Evolutionary conservation across 1,140 invertebrate genomes (phyloP).

Genomic region (Hypothenemus hampei): DNA sequence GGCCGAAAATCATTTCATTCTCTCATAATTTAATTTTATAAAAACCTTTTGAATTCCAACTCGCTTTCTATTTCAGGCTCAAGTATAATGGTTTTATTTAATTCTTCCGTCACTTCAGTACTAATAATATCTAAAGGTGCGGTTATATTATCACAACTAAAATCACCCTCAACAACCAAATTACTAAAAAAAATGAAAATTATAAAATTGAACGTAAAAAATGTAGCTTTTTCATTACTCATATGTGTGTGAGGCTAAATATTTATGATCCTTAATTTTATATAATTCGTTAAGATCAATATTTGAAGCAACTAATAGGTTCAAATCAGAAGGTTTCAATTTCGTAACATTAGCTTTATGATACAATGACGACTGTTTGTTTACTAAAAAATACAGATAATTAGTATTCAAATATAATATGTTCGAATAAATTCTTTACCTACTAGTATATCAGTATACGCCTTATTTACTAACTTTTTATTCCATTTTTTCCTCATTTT

Average conservation of each 20-base stretch:
- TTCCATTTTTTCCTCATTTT: slow-evolving; percentile 41
- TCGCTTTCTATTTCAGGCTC: too few species aligned
- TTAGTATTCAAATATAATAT: not conserved
- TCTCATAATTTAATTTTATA: too few species aligned
- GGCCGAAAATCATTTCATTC: too few species aligned
- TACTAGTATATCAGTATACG: slow-evolving; percentile 51
- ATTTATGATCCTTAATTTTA: slow-evolving; percentile 48
- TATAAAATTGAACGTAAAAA: too few species aligned
- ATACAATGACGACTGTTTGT: slow-evolving; percentile 54
- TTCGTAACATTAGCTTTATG: slow-evolving; percentile 60
- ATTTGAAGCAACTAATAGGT: slow-evolving; percentile 54
- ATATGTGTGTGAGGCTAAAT: slow-evolving; percentile 45
- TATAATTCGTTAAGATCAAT: slow-evolving; percentile 54
- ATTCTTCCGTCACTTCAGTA: too few species aligned
- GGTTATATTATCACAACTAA: too few species aligned
- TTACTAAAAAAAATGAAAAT: too few species aligned
- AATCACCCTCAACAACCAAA: too few species aligned
- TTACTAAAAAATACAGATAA: slow-evolving; percentile 50
- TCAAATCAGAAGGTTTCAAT: slow-evolving; percentile 57
- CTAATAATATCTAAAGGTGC: too few species aligned
- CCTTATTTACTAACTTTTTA: slow-evolving; percentile 34
- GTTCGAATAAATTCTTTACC: slow-evolving; percentile 33
- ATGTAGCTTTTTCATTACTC: too few species aligned
- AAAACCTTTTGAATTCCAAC: too few species aligned
- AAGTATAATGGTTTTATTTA: too few species aligned